These are phyloP conservation scores for Fragum fragum DNA, from an alignment of 2,888 invertebrate species.

Conservation along the genomic window DNA sequence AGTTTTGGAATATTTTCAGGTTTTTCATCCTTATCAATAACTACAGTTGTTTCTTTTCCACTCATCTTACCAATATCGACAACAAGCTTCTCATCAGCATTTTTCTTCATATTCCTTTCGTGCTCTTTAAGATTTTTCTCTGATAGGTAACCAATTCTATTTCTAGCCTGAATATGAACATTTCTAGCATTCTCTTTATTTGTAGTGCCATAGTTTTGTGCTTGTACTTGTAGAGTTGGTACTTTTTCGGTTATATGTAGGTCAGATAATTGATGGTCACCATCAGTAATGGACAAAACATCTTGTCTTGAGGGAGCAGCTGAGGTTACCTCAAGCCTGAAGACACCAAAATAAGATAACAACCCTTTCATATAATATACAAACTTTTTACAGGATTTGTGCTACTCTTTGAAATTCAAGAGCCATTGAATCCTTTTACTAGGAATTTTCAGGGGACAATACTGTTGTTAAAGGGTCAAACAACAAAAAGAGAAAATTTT, in stretches of 20 bases:
- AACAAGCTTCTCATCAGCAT: slow-evolving; percentile 4
- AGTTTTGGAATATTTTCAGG: not conserved
- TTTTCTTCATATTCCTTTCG: slow-evolving; percentile 28
- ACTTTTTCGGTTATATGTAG: not conserved
- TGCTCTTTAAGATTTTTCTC: slow-evolving; percentile 43
- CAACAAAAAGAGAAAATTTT: too few species aligned
- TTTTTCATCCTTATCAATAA: not conserved
- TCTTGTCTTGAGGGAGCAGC: slow-evolving; percentile 49
- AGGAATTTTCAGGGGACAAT: too few species aligned
- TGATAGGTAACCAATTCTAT: slow-evolving; percentile 32
- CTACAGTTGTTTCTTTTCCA: not conserved
- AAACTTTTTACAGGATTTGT: too few species aligned
- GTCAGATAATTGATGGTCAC: slow-evolving; percentile 15
- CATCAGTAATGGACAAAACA: slow-evolving; percentile 33
- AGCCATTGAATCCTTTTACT: too few species aligned
- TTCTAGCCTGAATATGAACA: slow-evolving; percentile 12
- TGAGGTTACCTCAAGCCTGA: slow-evolving; percentile 47
- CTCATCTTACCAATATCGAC: not conserved
- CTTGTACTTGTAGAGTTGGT: not conserved
- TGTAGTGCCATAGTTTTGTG: not conserved
- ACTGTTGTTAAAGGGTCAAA: too few species aligned
- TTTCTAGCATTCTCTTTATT: not conserved
- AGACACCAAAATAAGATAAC: too few species aligned
- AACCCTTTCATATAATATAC: too few species aligned
- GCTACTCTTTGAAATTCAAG: too few species aligned